phyloP scores from a whole-genome alignment of 2,797 vertebrate species.

The Leptatherina wallacei region DNA sequence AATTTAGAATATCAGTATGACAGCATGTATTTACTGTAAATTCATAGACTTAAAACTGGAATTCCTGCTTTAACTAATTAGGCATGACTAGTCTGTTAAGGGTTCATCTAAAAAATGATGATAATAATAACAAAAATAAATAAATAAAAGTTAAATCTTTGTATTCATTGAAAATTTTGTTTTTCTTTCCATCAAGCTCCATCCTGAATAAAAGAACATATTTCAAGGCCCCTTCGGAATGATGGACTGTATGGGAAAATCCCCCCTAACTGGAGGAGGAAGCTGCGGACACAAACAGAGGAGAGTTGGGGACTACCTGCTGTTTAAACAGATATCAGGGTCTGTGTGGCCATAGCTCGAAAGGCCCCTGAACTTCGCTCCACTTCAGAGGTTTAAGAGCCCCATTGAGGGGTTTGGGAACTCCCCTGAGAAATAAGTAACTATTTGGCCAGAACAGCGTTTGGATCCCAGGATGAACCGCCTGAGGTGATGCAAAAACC shows the following conservation, averaged over 20 bases:
- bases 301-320: constrained; percentile 77
- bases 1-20: not conserved
- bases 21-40: not conserved
- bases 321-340: constrained; percentile 81
- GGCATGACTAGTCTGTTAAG: not conserved
- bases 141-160: constrained; percentile 22
- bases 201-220: constrained; percentile 66
- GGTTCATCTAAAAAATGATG: not conserved
- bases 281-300: constrained; percentile 74
- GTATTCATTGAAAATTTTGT: constrained; percentile 50
- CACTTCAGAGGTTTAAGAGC: constrained; percentile 78
- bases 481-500: constrained; percentile 57
- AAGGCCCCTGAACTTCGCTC: constrained; percentile 69
- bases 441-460: constrained; percentile 80
- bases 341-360: constrained; percentile 61
- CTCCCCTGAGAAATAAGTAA: constrained; percentile 77
- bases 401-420: constrained; percentile 58
- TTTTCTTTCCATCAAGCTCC: constrained; percentile 66
- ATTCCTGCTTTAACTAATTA: not conserved
- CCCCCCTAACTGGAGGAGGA: constrained; percentile 67
- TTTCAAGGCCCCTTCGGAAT: constrained; percentile 55
- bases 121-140: constrained; percentile 15
- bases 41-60: not conserved
- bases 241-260: constrained; percentile 74
- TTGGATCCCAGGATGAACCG: constrained; percentile 73